Evolutionary conservation across 2,797 vertebrate species (phyloP).

Genomic region (Sorex maritimensis): DNA sequence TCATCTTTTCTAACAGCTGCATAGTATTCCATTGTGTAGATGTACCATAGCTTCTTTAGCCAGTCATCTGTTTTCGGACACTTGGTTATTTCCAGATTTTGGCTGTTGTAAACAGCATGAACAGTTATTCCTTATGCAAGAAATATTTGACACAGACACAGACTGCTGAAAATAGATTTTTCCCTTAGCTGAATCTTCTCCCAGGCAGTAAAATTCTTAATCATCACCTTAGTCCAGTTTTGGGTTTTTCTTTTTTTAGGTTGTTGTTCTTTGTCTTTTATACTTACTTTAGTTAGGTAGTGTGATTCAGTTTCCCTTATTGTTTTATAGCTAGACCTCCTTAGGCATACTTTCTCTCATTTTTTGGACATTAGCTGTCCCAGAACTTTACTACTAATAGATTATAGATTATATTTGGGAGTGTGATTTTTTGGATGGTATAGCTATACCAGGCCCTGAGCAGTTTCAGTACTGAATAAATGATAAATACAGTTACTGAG

Average conservation of each 20-base stretch:
- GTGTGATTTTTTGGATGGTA: not conserved
- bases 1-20: too few relatives aligned
- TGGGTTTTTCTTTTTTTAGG: constrained; percentile 12
- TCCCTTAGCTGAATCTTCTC: not conserved
- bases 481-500: not conserved
- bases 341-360: not conserved
- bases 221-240: not conserved
- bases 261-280: not conserved
- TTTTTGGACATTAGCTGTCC: not conserved
- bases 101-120: too few relatives aligned
- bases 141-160: not conserved
- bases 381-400: not conserved
- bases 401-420: not conserved
- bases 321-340: not conserved
- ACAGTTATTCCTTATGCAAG: not conserved
- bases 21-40: too few relatives aligned
- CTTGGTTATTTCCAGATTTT: too few relatives aligned
- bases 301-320: not conserved
- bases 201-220: not conserved
- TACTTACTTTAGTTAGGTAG: not conserved
- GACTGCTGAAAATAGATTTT: constrained; percentile 26
- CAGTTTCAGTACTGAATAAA: not conserved
- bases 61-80: too few relatives aligned
- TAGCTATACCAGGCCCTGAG: not conserved
- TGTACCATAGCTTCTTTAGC: too few relatives aligned